Evolutionary conservation across 2,888 invertebrate species (phyloP).

Genomic region (Lamproptera curius): DNA sequence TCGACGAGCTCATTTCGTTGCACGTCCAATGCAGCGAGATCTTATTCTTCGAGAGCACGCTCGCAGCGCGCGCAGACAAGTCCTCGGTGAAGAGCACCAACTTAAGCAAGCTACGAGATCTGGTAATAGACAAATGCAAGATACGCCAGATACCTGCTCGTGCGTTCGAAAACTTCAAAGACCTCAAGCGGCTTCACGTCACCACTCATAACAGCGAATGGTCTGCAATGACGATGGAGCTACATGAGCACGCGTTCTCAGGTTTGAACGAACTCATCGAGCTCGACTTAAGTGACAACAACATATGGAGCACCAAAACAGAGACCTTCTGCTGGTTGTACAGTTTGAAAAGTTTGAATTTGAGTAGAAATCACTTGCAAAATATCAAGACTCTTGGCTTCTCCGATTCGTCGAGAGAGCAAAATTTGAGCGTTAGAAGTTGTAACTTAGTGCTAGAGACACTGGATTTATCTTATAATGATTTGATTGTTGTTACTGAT

Average conservation of each 20-base stretch:
- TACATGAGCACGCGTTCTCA: constrained; percentile 83
- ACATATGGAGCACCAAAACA: constrained; percentile 85
- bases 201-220: constrained; percentile 88
- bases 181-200: constrained; percentile 82
- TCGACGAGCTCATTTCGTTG: constrained; percentile 81
- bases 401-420: constrained; percentile 81
- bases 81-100: constrained; percentile 72
- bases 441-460: constrained; percentile 84
- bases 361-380: constrained; percentile 88
- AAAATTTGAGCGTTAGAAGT: constrained; percentile 78
- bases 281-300: constrained; percentile 85
- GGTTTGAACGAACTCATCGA: constrained; percentile 82
- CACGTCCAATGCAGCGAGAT: constrained; percentile 86
- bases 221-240: constrained; percentile 87
- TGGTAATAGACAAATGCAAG: constrained; percentile 86
- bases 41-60: constrained; percentile 84
- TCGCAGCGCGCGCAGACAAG: constrained; percentile 72
- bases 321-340: constrained; percentile 85
- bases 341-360: constrained; percentile 83
- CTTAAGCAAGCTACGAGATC: constrained; percentile 82
- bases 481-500: constrained; percentile 83
- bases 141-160: constrained; percentile 84
- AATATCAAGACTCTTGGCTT: constrained; percentile 86
- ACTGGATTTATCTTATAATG: constrained; percentile 86
- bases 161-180: constrained; percentile 82